phyloP scores from a whole-genome alignment of 2,113 vertebrate species.

The Elephas maximus region DNA sequence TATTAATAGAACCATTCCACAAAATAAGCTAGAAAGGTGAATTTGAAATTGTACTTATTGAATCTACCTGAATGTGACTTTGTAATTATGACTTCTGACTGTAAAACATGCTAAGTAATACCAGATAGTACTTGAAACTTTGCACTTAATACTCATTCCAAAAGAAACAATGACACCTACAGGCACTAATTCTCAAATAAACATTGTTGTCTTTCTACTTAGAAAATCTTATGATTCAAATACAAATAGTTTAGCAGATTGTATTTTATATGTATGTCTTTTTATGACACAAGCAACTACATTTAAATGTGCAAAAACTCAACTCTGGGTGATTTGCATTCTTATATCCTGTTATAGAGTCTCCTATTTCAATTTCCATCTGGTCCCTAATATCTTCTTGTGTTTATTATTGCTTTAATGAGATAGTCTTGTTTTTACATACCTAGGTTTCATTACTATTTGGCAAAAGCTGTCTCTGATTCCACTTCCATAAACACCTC shows the following conservation, averaged over 20 bases:
- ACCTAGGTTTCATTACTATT: constrained; percentile 85
- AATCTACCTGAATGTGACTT: constrained; percentile 44
- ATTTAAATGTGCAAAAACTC: constrained; percentile 88
- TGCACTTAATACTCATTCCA: constrained; percentile 61
- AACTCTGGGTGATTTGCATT: constrained; percentile 88
- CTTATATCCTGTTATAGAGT: constrained; percentile 88
- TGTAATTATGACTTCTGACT: constrained; percentile 57
- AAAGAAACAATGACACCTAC: constrained; percentile 77
- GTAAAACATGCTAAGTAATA: constrained; percentile 74
- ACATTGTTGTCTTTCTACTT: constrained; percentile 77
- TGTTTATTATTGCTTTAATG: constrained; percentile 88
- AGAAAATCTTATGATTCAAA: constrained; percentile 83
- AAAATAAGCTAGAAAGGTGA: constrained; percentile 35
- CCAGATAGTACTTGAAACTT: constrained; percentile 71
- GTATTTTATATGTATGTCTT: constrained; percentile 88
- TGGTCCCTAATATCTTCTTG: constrained; percentile 85
- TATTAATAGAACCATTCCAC: not conserved
- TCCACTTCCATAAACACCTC: constrained; percentile 67
- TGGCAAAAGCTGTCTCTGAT: constrained; percentile 81
- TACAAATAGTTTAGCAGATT: constrained; percentile 89
- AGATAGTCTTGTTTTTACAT: constrained; percentile 85
- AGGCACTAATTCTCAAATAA: constrained; percentile 78
- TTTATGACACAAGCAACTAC: constrained; percentile 87
- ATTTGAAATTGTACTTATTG: constrained; percentile 7
- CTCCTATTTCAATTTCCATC: constrained; percentile 89